Evolutionary conservation across 2,113 vertebrate species (phyloP), one percentile per base, ranked within the genome.

Genomic region (Cnemophilus loriae): DNA sequence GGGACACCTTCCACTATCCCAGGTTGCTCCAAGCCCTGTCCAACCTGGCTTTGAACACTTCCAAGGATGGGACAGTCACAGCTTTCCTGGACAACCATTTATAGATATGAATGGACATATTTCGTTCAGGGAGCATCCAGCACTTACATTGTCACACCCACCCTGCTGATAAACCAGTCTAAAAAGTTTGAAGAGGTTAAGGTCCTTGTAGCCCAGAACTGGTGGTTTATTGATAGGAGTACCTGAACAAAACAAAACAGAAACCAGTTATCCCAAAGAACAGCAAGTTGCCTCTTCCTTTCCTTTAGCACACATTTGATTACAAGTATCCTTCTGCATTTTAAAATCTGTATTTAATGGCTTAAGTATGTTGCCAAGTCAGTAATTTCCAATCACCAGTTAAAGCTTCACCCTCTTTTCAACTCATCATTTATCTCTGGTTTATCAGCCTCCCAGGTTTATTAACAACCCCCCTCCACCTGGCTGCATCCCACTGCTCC

Each of bases 201-300:
- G 98, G 95, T 99, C 99, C 97, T 99, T 99, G 93, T 99, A 99
- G 82, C 99, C 99, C 97, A 99, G 90, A 86, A 99, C 99, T 13
- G 99, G 99, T 96, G 99, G 99, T 98, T 99, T 99, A 97, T 99
- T 99, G 98, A 99, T 99, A 96, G 99, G 98, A 60, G 99, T 99
- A 94, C 99, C 99, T 99, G 97, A 83, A 80, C 8, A 89, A 95
- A 83, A 94, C 21, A 44, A 86, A 92, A 47, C 37, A 76, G 50
- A 90, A 61, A 64, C 18, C 92, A 94, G 42, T 87, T 60, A 92
- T 46, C 69, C 94, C 52, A 74, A 57, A 85, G 33, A 79, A 52
- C 8, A 93, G 18, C 17, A 71, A 76, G 47, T 17, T 46, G 27
- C 21, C 73, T 70, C 59, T 85, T 89, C 53, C 30, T 41, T n/a